Evolutionary conservation across 2,888 invertebrate species (phyloP).

Genomic region (Tricholauxania praeusta): DNA sequence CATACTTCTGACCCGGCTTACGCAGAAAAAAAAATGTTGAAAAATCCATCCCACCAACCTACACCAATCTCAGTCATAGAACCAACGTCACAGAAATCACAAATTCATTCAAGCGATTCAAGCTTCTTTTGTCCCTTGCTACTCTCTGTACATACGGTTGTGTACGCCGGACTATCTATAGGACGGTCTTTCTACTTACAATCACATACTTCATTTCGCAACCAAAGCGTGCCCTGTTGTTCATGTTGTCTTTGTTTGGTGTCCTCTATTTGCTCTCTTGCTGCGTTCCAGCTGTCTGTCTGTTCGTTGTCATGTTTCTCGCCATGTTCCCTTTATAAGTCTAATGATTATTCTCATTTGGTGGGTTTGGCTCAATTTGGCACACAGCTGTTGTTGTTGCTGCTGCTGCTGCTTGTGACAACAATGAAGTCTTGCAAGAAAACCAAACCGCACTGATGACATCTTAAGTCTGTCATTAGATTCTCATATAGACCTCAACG

Average conservation of each 20-base stretch:
- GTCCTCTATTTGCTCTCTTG: neutral
- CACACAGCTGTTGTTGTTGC: conserved; percentile 5
- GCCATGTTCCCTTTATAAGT: neutral
- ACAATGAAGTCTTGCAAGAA: conserved; percentile 15
- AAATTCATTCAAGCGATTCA: neutral
- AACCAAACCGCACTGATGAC: conserved; percentile 54
- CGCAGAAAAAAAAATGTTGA: neutral
- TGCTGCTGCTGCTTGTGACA: conserved; percentile 19
- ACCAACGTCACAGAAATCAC: neutral
- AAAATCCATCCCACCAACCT: neutral
- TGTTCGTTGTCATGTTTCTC: neutral
- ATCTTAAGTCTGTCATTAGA: conserved; percentile 64
- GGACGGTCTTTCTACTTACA: neutral
- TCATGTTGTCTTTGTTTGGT: conserved; percentile 13
- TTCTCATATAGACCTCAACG: conserved; percentile 60
- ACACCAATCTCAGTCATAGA: neutral
- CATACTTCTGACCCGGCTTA: conserved; percentile 15
- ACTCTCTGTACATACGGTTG: neutral
- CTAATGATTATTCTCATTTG: conserved; percentile 29
- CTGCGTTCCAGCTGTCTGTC: neutral
- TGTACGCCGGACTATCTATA: neutral
- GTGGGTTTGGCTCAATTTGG: conserved; percentile 6
- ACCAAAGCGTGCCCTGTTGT: conserved; percentile 21
- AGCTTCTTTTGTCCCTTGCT: neutral
- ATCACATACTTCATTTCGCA: conserved; percentile 24